Conservation (phyloP, 2,888 invertebrate species). For the Chaetogeoica ovagalla region DNA sequence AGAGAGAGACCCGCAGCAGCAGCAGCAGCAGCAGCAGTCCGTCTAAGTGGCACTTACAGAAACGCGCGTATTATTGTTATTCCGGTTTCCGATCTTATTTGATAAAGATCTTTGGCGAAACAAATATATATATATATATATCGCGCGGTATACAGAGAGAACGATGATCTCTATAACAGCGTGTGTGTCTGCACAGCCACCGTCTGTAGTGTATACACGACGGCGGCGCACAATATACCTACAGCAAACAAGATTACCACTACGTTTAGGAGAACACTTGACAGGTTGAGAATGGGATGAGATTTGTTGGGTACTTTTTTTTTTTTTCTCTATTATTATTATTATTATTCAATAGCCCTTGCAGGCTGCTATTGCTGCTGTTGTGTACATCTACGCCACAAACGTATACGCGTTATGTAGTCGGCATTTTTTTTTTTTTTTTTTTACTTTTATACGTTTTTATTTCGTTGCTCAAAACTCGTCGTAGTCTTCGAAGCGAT, state of each 20-base stretch:
- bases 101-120: constrained; percentile 52
- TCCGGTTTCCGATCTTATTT: constrained; percentile 52
- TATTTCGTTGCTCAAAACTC: constrained; percentile 16
- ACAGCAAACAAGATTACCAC: constrained; percentile 51
- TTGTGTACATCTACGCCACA: constrained; percentile 1
- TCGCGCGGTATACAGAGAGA: background rate
- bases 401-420: constrained; percentile 12
- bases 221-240: constrained; percentile 23
- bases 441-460: constrained; percentile 23
- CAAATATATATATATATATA: constrained; percentile 20
- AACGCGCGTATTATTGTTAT: constrained; percentile 45
- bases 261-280: constrained; percentile 48
- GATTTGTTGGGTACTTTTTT: constrained; percentile 47
- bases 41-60: constrained; percentile 52
- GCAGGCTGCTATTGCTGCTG: background rate
- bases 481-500: constrained; percentile 15
- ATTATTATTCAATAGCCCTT: constrained; percentile 40
- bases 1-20: constrained; percentile 37
- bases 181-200: constrained; percentile 35
- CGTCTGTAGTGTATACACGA: background rate
- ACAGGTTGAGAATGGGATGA: constrained; percentile 53
- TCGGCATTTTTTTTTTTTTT: constrained; percentile 25
- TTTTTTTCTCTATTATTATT: too few relatives aligned
- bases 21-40: too few relatives aligned
- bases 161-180: constrained; percentile 53